Conservation (phyloP, 2,113 vertebrate species). For the Dipodomys ordii region DNA sequence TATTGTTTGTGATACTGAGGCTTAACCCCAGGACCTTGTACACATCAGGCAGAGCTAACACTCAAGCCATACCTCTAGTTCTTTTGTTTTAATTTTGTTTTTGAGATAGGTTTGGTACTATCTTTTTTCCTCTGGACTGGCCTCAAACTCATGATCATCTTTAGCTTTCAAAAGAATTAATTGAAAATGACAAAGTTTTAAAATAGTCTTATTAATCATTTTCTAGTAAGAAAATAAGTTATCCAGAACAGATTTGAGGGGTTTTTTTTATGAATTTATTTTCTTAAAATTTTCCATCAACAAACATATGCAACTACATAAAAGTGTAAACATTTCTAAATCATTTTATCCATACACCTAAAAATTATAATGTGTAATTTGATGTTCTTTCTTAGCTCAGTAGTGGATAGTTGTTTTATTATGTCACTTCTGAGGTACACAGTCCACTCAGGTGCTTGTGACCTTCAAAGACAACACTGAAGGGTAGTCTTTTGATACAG, state of each 20-base stretch:
- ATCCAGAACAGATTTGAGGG: background rate
- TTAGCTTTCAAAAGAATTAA: background rate
- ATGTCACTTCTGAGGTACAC: background rate
- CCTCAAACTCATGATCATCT: too few relatives aligned
- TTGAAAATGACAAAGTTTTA: background rate
- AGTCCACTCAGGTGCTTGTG: background rate
- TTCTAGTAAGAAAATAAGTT: constrained; percentile 51
- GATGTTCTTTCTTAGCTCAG: background rate
- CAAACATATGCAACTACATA: background rate
- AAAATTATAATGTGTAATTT: background rate
- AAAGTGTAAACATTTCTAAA: background rate
- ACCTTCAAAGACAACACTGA: background rate
- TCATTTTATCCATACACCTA: background rate
- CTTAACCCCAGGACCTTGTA: too few relatives aligned
- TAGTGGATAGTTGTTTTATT: background rate
- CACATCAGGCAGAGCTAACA: too few relatives aligned
- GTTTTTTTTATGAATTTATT: background rate
- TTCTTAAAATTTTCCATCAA: background rate
- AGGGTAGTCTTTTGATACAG: background rate
- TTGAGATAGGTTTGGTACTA: too few relatives aligned
- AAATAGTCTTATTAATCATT: background rate
- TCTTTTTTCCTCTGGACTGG: too few relatives aligned
- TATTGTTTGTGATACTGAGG: too few relatives aligned
- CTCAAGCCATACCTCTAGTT: too few relatives aligned
- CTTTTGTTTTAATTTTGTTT: too few relatives aligned